These are phyloP conservation scores for Garrulus glandarius DNA, from an alignment of 2,797 vertebrate genomes.

Conservation along the genomic window DNA sequence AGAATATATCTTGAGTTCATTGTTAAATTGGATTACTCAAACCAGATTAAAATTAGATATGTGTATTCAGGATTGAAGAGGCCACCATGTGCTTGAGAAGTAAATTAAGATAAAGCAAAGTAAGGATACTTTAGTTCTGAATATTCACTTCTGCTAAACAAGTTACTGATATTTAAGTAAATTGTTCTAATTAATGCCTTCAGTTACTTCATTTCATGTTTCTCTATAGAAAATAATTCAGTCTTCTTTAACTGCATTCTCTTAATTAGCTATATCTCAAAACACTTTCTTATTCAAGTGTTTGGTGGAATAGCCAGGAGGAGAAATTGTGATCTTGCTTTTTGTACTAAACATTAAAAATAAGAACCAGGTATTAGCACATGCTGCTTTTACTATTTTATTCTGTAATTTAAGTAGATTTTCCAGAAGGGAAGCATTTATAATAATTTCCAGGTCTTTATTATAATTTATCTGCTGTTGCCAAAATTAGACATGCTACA, in stretches of 20 bases:
- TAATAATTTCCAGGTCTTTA: neutral
- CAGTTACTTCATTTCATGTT: neutral
- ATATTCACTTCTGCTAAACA: neutral
- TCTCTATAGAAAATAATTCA: neutral
- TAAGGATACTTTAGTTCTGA: neutral
- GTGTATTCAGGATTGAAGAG: neutral
- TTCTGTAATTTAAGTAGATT: neutral
- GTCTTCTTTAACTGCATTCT: neutral
- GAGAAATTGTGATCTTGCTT: neutral
- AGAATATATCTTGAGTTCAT: neutral
- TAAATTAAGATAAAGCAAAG: neutral
- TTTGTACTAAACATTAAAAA: neutral
- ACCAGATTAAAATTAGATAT: neutral
- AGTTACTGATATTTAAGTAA: neutral
- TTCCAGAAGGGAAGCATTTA: neutral
- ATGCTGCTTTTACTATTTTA: neutral
- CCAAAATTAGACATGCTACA: neutral
- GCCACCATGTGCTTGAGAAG: neutral
- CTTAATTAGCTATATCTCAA: neutral
- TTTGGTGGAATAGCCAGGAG: neutral
- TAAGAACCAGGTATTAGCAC: neutral
- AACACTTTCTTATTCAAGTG: neutral
- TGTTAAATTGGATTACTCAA: neutral
- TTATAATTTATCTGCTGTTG: neutral
- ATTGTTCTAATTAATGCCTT: neutral